Conservation (phyloP, 1,140 invertebrate species). For the Drosophila teissieri region DNA sequence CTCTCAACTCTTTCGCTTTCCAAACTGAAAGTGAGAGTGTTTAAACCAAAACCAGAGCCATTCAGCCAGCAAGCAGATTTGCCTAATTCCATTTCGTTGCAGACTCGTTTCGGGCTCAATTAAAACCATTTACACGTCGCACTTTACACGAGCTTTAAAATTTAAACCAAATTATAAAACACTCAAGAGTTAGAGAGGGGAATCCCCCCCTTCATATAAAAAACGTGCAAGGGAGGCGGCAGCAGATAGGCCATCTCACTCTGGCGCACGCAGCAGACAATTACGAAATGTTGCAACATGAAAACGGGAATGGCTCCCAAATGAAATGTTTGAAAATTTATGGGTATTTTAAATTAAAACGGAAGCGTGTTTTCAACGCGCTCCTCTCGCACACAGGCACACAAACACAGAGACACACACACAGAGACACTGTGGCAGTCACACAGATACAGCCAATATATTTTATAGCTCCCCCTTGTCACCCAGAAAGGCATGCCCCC, state of each 20-base stretch:
- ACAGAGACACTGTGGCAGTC: slow-evolving; percentile 22
- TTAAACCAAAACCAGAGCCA: slow-evolving; percentile 4
- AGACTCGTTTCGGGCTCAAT: slow-evolving; percentile 74
- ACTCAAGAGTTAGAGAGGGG: slow-evolving; percentile 31
- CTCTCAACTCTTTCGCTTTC: background rate
- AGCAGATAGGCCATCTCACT: slow-evolving; percentile 25
- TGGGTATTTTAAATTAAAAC: slow-evolving; percentile 85
- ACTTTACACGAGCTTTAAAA: slow-evolving; percentile 72
- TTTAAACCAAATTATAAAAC: slow-evolving; percentile 72
- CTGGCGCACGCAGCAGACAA: slow-evolving; percentile 57
- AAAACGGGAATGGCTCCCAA: slow-evolving; percentile 84
- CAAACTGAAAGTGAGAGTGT: slow-evolving; percentile 12
- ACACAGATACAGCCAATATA: slow-evolving; percentile 74
- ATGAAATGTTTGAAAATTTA: slow-evolving; percentile 84
- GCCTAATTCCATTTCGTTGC: slow-evolving; percentile 63
- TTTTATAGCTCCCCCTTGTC: slow-evolving; percentile 70
- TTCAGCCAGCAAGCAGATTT: slow-evolving; percentile 30
- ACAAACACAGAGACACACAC: slow-evolving; percentile 9
- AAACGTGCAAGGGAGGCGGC: slow-evolving; percentile 4
- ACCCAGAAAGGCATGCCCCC: slow-evolving; percentile 26
- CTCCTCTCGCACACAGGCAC: slow-evolving; percentile 40
- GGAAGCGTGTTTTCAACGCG: slow-evolving; percentile 83
- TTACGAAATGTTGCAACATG: slow-evolving; percentile 82
- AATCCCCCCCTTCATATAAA: background rate
- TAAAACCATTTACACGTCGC: slow-evolving; percentile 76